Percentiles rank a stretch among this genome's conserved stretches.
Evolutionary conservation across 2,797 vertebrate genomes (phyloP).

Genomic region (Crenuchus spilurus): DNA sequence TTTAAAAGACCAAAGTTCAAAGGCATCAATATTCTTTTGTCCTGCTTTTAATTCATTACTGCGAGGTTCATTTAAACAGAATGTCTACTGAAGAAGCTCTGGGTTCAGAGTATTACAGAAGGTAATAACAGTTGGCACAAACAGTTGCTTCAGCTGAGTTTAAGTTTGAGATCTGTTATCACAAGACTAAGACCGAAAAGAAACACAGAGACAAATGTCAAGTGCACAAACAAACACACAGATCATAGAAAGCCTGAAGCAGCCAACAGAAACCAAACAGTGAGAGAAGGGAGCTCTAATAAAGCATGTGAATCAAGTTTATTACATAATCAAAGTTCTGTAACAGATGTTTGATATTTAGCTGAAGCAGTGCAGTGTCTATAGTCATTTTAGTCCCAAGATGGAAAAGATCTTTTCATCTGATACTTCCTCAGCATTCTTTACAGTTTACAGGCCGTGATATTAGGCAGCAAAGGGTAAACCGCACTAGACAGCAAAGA

Average conservation of each 20-base stretch:
- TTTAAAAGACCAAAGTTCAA: too few relatives aligned
- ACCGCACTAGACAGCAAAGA: constrained; percentile 12
- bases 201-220: constrained; percentile 24
- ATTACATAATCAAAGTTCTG: neutral
- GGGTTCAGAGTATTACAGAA: too few relatives aligned
- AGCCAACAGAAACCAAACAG: constrained; percentile 22
- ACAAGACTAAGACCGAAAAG: too few relatives aligned
- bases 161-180: too few relatives aligned
- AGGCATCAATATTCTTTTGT: too few relatives aligned
- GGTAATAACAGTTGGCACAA: too few relatives aligned
- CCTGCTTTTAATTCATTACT: too few relatives aligned
- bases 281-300: constrained; percentile 5
- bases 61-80: too few relatives aligned
- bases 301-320: constrained; percentile 6
- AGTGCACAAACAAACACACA: neutral
- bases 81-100: too few relatives aligned
- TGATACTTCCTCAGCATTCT: constrained; percentile 36
- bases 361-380: neutral
- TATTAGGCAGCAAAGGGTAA: constrained; percentile 63
- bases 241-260: constrained; percentile 5
- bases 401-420: neutral
- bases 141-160: too few relatives aligned
- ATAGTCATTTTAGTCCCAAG: neutral
- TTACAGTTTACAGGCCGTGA: constrained; percentile 61
- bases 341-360: constrained; percentile 33